Base-by-base conservation (phyloP, 1,140 invertebrate species). In the Caerostris darwini region DNA sequence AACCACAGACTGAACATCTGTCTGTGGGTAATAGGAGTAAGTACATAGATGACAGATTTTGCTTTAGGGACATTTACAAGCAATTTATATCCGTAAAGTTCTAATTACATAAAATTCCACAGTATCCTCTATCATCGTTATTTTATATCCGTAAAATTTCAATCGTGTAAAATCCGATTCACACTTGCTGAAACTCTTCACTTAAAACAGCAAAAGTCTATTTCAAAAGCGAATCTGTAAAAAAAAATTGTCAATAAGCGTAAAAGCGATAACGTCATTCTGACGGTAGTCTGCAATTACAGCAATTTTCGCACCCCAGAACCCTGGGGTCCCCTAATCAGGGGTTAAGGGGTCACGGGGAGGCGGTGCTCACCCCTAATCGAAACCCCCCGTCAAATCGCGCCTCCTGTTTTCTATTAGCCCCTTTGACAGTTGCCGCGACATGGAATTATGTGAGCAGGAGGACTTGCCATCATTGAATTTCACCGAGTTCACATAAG, bases 231-330 rank as follows among this genome's bases (percentile, higher is more conserved):
- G 5, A 67, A 17, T 7, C 57, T n/a, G 5, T 10, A 10, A 90
- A 77, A n/a, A 12, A 90, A 88, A 54, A 64, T 10, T 34, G 56
- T 71, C 86, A 58, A 56, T 59, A 17, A 59, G 56, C 19, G 71
- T 34, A 50, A 82, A 61, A 58, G 69, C 54, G 69, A 87, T 83
- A 93, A 87, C 82, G 71, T 77, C 71, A 77, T 77, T 5, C 61
- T 87, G 54, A 58, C 92, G 64, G 92, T 58, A 87, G 90, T 91
- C 77, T 91, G 54, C 64, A 86, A 93, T 93, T 93, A 93, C 83
- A 19, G 92, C 81, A 87, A 93, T 86, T 93, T 93, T 93, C 82
- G 92, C 92, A 87, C 92, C 92, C 92, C 56, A 12, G 7, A 87
- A 71, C 83, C 83, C 83, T 17, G 5, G 77, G 71, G 64, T 57